These are phyloP conservation scores for Heliconius eleuchia DNA, from an alignment of 1,140 invertebrate genomes.

Conservation along the genomic window DNA sequence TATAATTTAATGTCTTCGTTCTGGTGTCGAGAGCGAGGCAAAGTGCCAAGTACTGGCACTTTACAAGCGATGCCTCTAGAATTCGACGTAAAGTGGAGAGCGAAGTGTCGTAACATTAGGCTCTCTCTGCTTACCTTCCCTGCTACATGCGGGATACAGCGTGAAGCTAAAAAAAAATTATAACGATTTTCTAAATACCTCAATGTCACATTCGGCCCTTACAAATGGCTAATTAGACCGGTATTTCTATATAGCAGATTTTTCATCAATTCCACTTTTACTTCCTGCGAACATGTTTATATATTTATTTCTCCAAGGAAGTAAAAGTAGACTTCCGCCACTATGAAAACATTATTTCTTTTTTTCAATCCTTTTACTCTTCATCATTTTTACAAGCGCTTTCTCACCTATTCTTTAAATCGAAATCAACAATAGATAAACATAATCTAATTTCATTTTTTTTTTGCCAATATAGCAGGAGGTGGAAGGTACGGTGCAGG, in stretches of 20 bases:
- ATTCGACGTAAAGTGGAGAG: too few relatives aligned
- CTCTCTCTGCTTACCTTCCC: too few relatives aligned
- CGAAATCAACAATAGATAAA: not conserved
- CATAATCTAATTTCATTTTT: not conserved
- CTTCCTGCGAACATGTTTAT: slow-evolving; percentile 27
- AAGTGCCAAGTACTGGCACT: too few relatives aligned
- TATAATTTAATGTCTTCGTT: too few relatives aligned
- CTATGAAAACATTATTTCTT: slow-evolving; percentile 5
- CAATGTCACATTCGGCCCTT: not conserved
- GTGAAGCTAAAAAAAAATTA: too few relatives aligned
- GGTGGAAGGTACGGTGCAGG: slow-evolving; percentile 71
- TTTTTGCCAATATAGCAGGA: slow-evolving; percentile 45
- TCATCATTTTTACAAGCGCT: not conserved
- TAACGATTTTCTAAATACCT: too few relatives aligned
- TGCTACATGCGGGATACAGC: too few relatives aligned
- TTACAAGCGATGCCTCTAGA: too few relatives aligned
- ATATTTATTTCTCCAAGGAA: slow-evolving; percentile 28
- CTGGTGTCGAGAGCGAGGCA: too few relatives aligned
- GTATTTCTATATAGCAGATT: not conserved
- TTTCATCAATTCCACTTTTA: slow-evolving; percentile 11
- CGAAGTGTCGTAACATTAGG: too few relatives aligned
- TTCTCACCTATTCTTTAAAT: not conserved
- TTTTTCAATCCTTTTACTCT: too few relatives aligned
- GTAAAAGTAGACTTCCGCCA: slow-evolving; percentile 21
- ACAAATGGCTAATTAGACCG: not conserved